phyloP scores from a whole-genome alignment of 1,140 invertebrate genomes.

The Thalassaphorura encarpata region DNA sequence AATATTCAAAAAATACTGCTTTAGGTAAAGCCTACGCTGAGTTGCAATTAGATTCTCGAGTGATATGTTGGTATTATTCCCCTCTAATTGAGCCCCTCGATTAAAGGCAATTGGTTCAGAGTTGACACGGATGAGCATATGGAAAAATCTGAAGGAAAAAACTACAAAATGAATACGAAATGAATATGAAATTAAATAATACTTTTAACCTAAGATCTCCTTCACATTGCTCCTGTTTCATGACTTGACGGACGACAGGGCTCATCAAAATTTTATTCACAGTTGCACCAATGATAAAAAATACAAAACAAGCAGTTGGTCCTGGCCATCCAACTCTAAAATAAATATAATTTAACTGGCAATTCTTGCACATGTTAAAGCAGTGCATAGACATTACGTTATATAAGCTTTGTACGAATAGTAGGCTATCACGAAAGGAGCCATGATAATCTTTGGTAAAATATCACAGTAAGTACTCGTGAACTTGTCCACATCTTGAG shows the following conservation, averaged over 20 bases:
- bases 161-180: too few species aligned
- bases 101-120: slow-evolving; percentile 54
- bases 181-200: too few species aligned
- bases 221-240: slow-evolving; percentile 48
- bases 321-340: slow-evolving; percentile 49
- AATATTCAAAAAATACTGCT: slow-evolving; percentile 40
- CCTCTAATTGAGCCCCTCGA: slow-evolving; percentile 42
- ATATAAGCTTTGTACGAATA: slow-evolving; percentile 41
- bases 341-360: too few species aligned
- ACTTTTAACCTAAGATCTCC: too few species aligned
- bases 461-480: slow-evolving; percentile 43
- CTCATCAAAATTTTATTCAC: slow-evolving; percentile 51
- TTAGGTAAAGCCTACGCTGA: slow-evolving; percentile 40
- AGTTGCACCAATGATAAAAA: slow-evolving; percentile 47
- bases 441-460: slow-evolving; percentile 42
- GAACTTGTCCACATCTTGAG: slow-evolving; percentile 48
- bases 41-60: slow-evolving; percentile 42
- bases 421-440: slow-evolving; percentile 48
- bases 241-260: slow-evolving; percentile 47
- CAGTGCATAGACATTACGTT: too few species aligned
- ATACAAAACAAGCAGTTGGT: slow-evolving; percentile 45
- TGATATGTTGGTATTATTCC: slow-evolving; percentile 41
- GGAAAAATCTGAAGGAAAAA: slow-evolving; percentile 52
- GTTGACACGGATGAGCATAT: slow-evolving; percentile 50
- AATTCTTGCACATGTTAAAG: too few species aligned